These are phyloP conservation scores for Ectropis crepuscularia DNA, from an alignment of 2,888 invertebrate genomes.

Conservation along the genomic window DNA sequence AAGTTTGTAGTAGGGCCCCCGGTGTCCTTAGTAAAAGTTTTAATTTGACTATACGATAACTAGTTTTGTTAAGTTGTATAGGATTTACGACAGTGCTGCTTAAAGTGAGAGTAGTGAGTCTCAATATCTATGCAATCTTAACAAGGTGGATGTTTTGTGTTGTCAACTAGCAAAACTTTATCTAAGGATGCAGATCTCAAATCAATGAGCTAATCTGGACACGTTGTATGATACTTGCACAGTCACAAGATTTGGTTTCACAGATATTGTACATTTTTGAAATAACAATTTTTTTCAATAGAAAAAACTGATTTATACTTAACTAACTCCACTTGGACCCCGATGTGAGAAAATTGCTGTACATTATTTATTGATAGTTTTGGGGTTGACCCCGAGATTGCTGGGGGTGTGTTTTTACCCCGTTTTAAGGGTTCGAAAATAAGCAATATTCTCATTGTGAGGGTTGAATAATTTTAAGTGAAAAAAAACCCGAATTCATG, in stretches of 20 bases:
- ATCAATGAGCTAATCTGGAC: too few relatives aligned
- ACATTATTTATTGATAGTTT: constrained; percentile 21
- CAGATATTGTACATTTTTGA: constrained; percentile 23
- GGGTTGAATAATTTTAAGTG: constrained; percentile 21
- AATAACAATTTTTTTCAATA: constrained; percentile 26
- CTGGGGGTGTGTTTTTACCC: constrained; percentile 9
- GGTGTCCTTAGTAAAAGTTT: too few relatives aligned
- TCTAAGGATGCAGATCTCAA: too few relatives aligned
- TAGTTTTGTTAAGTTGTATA: too few relatives aligned
- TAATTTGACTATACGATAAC: too few relatives aligned
- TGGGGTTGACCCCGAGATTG: constrained; percentile 4
- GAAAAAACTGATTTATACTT: constrained; percentile 17
- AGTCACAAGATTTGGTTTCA: constrained; percentile 12
- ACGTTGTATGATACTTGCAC: constrained; percentile 11
- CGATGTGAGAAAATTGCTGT: constrained; percentile 31
- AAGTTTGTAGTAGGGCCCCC: too few relatives aligned
- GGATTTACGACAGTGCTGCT: too few relatives aligned
- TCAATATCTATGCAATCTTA: too few relatives aligned
- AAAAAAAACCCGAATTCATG: constrained; percentile 28
- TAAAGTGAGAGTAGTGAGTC: too few relatives aligned
- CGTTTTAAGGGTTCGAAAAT: constrained; percentile 7
- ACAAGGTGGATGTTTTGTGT: too few relatives aligned
- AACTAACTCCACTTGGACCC: constrained; percentile 32
- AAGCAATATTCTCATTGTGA: constrained; percentile 36
- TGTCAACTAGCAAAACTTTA: too few relatives aligned